These are phyloP conservation scores for Calliopum simillimum DNA, from an alignment of 2,888 invertebrate species.

Conservation along the genomic window DNA sequence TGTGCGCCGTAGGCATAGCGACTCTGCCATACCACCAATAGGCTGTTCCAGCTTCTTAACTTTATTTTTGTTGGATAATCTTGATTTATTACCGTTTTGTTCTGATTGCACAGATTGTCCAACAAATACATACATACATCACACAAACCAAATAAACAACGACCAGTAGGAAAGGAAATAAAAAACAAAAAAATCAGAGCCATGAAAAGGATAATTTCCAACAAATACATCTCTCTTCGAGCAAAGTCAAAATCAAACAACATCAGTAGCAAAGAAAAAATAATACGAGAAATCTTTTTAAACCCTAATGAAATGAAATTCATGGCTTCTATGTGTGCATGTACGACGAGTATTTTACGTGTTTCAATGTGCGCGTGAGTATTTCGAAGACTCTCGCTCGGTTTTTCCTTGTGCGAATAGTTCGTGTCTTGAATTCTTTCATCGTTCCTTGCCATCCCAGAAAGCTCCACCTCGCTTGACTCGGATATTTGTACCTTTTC, in stretches of 20 bases:
- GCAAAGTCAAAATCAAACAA: constrained; percentile 62
- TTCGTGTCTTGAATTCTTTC: constrained; percentile 12
- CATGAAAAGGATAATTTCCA: not conserved
- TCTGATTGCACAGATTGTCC: constrained; percentile 64
- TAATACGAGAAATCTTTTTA: not conserved
- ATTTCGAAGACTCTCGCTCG: constrained; percentile 56
- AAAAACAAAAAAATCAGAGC: not conserved
- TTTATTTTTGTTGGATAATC: constrained; percentile 56
- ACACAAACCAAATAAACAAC: constrained; percentile 30
- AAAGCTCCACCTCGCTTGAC: not conserved
- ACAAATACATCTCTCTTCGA: not conserved
- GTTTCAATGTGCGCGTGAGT: not conserved
- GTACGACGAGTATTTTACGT: not conserved
- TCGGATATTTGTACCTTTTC: not conserved
- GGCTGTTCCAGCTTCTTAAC: not conserved
- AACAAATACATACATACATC: constrained; percentile 59
- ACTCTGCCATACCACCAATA: not conserved
- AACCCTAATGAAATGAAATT: constrained; percentile 27
- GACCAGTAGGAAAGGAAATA: not conserved
- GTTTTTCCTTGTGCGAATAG: constrained; percentile 24
- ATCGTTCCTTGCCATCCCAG: not conserved
- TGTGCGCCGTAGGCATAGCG: too few relatives aligned
- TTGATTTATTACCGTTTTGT: constrained; percentile 66
- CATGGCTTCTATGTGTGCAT: constrained; percentile 20
- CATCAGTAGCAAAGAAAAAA: constrained; percentile 38